These are phyloP conservation scores for Chlorospingus semifuscus DNA, from an alignment of 2,797 vertebrate genomes.

Conservation along the genomic window DNA sequence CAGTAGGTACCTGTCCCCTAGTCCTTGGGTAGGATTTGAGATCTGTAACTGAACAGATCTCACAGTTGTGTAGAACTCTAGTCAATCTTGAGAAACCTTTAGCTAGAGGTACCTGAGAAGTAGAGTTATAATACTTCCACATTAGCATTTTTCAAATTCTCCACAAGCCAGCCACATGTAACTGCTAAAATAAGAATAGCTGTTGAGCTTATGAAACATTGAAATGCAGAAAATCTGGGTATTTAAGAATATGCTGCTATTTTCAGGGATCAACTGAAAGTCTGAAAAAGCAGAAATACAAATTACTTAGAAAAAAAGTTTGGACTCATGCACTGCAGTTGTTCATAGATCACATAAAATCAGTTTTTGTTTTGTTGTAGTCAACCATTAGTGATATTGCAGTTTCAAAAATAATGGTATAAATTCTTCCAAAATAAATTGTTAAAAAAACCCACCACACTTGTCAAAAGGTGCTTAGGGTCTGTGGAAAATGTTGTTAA, in stretches of 20 bases:
- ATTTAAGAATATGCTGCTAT: background rate
- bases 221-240: background rate
- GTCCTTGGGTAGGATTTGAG: background rate
- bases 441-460: background rate
- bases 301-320: background rate
- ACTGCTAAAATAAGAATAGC: background rate
- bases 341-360: background rate
- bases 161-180: background rate
- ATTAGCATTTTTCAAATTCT: background rate
- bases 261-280: background rate
- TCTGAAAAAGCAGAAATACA: background rate
- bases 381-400: background rate
- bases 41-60: background rate
- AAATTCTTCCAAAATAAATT: background rate
- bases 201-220: background rate
- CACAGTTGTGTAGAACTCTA: background rate
- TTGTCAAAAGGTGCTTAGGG: background rate
- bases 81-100: background rate
- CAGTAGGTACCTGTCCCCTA: background rate
- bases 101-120: background rate
- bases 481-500: background rate
- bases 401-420: background rate
- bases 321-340: background rate
- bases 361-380: background rate
- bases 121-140: background rate